Base-by-base conservation (phyloP, 2,888 invertebrate species). In the Ephialtes manifestator region DNA sequence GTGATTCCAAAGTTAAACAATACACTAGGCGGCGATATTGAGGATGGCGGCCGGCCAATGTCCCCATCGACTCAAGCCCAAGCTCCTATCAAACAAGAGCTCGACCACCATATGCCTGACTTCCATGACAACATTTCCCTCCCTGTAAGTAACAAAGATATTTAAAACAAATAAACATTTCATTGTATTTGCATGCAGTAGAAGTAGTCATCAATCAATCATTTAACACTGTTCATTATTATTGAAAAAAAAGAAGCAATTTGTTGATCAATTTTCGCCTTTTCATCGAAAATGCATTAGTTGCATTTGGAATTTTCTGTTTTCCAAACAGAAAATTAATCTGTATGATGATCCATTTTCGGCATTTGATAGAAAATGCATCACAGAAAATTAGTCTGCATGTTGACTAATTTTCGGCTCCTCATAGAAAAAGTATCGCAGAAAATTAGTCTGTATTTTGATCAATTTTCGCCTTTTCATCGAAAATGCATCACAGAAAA, bases 61-160 rank as follows among this genome's bases (percentile, higher is more conserved):
- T 94, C 96, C 91, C 94, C 95, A 93, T 92, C 95, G 86, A 94
- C 95, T 84, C 95, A 95, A 89, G 92, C 94, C 89, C 93, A 93
- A 89, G 92, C 93, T 89, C 95, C 95, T 91, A 95, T 96, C 89
- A 96, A 96, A 94, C 96, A 96, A 94, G 96, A 96, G 94, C 95
- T 96, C 84, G 93, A 94, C 84, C 96, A 95, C 93, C 94, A 94
- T 80, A 92, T 95, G 91, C 93, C 94, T 87, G 95, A 95, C 89
- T 94, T 94, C 90, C 94, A 93, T 89, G 92, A 94, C 91, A 94
- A 94, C 89, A 93, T 94, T 89, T 94, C 94, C 92, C 91, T 95
- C 88, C 92, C 93, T 89, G 94, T 94, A 90, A 94, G 94, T 91
- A 89, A 67, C 43, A 8, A 55, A 5, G 4, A 10, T 18, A 39